These are phyloP conservation scores for Trichogramma evanescens DNA, from an alignment of 2,888 invertebrate genomes.

Conservation along the genomic window DNA sequence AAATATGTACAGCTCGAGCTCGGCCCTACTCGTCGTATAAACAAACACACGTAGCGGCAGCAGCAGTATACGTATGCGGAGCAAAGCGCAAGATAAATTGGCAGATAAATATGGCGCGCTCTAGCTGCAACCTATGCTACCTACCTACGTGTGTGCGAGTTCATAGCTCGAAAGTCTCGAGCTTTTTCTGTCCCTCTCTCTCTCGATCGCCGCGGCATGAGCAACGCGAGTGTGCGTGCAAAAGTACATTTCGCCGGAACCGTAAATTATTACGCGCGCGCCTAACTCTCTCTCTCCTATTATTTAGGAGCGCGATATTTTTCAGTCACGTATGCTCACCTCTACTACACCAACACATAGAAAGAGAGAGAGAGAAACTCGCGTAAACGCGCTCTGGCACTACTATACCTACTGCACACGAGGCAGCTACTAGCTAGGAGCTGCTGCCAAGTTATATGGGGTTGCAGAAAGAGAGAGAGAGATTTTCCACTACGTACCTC, in stretches of 20 bases:
- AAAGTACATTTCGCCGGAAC: conserved; percentile 8
- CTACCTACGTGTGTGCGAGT: not conserved
- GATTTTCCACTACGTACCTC: no score
- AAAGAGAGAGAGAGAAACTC: no score
- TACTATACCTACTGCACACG: no score
- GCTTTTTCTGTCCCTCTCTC: not conserved
- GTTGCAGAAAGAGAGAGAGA: no score
- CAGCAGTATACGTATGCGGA: not conserved
- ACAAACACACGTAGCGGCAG: no score
- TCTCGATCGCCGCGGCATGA: not conserved
- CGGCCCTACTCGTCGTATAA: no score
- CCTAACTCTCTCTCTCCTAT: not conserved
- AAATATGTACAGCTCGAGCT: no score
- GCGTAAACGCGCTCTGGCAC: no score
- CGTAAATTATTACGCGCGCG: conserved; percentile 6
- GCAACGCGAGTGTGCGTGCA: not conserved
- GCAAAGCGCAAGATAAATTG: conserved; percentile 16
- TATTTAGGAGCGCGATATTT: conserved; percentile 10
- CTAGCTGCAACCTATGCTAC: not conserved
- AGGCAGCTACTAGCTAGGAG: no score
- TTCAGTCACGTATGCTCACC: not conserved
- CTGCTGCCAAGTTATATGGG: no score
- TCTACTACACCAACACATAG: no score
- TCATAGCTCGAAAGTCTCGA: conserved; percentile 6
- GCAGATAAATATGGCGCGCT: conserved; percentile 10